Evolutionary conservation across 2,797 vertebrate genomes (phyloP).

Genomic region (Acipenser ruthenus): DNA sequence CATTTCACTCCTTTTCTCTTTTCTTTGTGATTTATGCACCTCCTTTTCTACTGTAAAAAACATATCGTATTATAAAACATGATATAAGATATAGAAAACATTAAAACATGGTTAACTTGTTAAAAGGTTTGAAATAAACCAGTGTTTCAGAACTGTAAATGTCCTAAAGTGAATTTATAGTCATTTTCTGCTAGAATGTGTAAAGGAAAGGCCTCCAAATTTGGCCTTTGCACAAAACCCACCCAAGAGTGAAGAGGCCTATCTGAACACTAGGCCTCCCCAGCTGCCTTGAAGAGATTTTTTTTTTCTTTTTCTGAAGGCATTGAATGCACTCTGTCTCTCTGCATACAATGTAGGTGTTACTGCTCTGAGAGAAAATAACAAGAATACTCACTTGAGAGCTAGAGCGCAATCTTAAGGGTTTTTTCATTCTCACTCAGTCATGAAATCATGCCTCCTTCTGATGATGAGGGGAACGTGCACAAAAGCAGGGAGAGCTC

Average conservation of each 20-base stretch:
- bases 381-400: constrained; percentile 40
- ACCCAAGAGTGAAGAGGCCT: constrained; percentile 47
- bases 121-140: background rate
- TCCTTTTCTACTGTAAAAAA: background rate
- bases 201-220: constrained; percentile 17
- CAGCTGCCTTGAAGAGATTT: constrained; percentile 48
- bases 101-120: constrained; percentile 13
- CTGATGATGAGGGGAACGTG: constrained; percentile 26
- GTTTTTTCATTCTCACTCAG: constrained; percentile 33
- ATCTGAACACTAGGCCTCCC: constrained; percentile 33
- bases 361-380: constrained; percentile 46
- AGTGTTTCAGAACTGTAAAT: constrained; percentile 5
- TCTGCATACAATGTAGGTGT: constrained; percentile 55
- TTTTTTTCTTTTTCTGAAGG: constrained; percentile 31
- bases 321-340: constrained; percentile 42
- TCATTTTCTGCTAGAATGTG: constrained; percentile 27
- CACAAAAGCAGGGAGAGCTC: constrained; percentile 22
- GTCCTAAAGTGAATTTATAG: constrained; percentile 18
- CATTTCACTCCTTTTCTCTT: too few species aligned
- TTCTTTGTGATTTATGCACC: too few species aligned
- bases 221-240: constrained; percentile 40
- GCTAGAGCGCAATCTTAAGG: constrained; percentile 26
- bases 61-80: background rate
- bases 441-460: constrained; percentile 38
- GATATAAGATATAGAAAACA: constrained; percentile 16